A percentile compares a stretch with the other conserved stretches of the same genome.
phyloP scores from a whole-genome alignment of 2,888 invertebrate genomes.

The Dendrolimus pini region DNA sequence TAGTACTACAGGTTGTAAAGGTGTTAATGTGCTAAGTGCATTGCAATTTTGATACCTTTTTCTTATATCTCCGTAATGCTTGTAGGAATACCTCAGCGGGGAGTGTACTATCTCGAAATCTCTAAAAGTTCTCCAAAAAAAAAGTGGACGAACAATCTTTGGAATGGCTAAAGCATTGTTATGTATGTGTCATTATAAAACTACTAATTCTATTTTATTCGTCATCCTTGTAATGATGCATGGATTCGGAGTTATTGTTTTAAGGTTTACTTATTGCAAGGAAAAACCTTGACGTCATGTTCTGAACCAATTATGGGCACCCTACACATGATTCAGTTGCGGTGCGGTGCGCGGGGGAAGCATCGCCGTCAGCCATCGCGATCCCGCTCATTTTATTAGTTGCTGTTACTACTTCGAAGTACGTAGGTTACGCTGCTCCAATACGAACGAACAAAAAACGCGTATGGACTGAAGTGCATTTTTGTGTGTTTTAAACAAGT shows the following conservation, averaged over 20 bases:
- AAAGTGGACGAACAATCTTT: too few species aligned
- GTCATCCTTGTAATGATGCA: too few species aligned
- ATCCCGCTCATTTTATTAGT: conserved; percentile 58
- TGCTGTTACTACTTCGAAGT: conserved; percentile 39
- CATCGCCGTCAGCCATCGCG: conserved; percentile 47
- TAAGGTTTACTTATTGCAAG: neutral
- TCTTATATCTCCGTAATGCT: too few species aligned
- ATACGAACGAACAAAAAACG: conserved; percentile 32
- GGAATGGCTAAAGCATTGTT: too few species aligned
- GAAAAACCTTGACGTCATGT: neutral
- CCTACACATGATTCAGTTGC: conserved; percentile 36
- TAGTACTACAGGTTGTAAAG: too few species aligned
- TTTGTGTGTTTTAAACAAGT: conserved; percentile 32
- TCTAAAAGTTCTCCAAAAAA: too few species aligned
- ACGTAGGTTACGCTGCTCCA: conserved; percentile 23
- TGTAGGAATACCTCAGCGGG: too few species aligned
- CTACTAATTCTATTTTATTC: too few species aligned
- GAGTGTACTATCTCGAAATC: too few species aligned
- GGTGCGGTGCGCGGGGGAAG: conserved; percentile 27
- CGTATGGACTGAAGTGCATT: conserved; percentile 61
- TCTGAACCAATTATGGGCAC: conserved; percentile 21
- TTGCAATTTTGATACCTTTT: too few species aligned
- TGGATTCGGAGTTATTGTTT: neutral
- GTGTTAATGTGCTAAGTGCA: too few species aligned
- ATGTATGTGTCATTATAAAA: too few species aligned